These are phyloP conservation scores for human (Homo sapiens) DNA, from an alignment of 2,113 vertebrate species.

Conservation along the genomic window DNA sequence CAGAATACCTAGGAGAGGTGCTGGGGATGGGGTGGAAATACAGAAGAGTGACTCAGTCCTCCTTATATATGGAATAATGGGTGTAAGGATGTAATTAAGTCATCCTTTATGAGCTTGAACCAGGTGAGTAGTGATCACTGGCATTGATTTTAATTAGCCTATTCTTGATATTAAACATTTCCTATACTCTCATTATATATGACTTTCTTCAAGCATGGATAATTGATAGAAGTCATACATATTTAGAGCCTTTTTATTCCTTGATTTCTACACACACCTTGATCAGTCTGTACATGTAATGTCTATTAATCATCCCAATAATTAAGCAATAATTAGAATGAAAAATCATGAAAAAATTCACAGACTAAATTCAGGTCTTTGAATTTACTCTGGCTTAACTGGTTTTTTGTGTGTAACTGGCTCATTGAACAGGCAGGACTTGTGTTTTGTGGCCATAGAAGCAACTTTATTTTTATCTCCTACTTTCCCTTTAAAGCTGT, in stretches of 20 bases:
- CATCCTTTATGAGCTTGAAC: neutral
- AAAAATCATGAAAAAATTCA: neutral
- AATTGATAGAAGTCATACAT: neutral
- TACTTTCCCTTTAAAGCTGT: neutral
- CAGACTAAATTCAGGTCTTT: neutral
- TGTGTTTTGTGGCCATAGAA: neutral
- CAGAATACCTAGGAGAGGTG: neutral
- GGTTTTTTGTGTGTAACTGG: neutral
- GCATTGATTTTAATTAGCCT: constrained; percentile 43
- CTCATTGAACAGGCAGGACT: neutral
- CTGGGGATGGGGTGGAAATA: neutral
- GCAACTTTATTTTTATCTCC: neutral
- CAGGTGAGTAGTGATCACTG: neutral
- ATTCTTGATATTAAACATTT: neutral
- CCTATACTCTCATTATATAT: neutral
- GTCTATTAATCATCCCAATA: neutral
- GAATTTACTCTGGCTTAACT: neutral
- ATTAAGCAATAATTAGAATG: neutral
- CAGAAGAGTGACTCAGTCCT: neutral
- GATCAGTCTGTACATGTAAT: neutral
- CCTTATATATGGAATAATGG: neutral
- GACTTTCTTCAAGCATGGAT: neutral
- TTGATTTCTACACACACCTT: neutral
- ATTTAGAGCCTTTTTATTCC: neutral
- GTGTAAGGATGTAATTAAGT: neutral